Evolutionary conservation across 1,140 invertebrate genomes (phyloP), one percentile per base, ranked within the genome.

Genomic region (Heliothis subflexa): DNA sequence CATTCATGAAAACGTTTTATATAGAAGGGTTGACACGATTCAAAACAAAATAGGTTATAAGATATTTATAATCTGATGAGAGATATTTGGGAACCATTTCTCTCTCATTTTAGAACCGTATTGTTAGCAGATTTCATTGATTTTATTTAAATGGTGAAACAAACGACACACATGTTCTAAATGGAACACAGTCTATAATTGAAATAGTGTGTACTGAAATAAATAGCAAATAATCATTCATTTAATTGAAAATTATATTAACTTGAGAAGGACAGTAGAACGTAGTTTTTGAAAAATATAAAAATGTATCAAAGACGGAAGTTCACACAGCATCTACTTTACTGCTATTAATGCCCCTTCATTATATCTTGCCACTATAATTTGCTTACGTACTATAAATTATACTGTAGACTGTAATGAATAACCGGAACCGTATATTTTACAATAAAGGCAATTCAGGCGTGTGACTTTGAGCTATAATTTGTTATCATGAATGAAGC

Each of bases 361-460:
- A 70, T 70, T 70, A 70, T 18, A 66, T 70, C 33, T 66, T 28
- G 16, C 18, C 13, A 14, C 16, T 61, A 61, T 57, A 49, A 74
- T 74, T 47, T 59, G 18, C 54, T 13, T 45, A 4, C n/a, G 71
- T 49, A 74, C 21, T 18, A 40, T 59, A 70, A 52, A 50, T 71
- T 71, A 50, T n/a, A 25, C n/a, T 47, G 28, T 59, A 61, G 55
- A 25, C 9, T 11, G 54, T 55, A n/a, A 21, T 74, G 49, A 73
- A 59, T 59, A 59, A 28, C 54, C 33, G 71, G 55, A 59, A 74
- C 47, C 57, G 54, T 59, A 33, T 47, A 61, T 49, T 70, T 70
- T 61, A 74, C 49, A 74, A 74, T 61, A 40, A 61, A 49, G 55
- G 45, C 21, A 74, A 74, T 74, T 74, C 21, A 49, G 12, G 45